Base-by-base conservation (phyloP, 2,113 vertebrate species). In the Vireo altiloquus region DNA sequence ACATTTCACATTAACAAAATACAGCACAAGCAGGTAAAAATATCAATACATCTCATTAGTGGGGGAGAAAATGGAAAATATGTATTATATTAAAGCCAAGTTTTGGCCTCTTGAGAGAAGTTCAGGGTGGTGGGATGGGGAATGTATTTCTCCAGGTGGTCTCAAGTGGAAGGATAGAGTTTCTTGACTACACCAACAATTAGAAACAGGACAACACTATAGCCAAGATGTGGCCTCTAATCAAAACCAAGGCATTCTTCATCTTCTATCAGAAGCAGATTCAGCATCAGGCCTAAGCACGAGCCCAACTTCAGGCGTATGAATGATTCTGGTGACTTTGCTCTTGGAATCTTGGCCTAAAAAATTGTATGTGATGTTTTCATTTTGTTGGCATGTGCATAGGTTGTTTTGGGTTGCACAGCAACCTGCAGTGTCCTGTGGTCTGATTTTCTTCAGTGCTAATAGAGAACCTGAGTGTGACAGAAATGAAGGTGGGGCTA, bases 1-100 rank as follows among this genome's bases (percentile, higher is more conserved):
- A 96, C 37, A 28, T 42, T 95, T 88, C 69, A 68, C 79, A 90
- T 92, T 96, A 95, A 88, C 71, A 84, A 95, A 96, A 88, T 50
- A 66, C 50, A 82, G 66, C 9, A 20, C 12, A 5, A 25, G 60
- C 81, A 95, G 86, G 83, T 95, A 92, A 95, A 94, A 96, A 94
- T 91, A 94, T 82, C 71, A 85, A 40, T 94, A 52, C 35, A 49
- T n/a, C 96, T 96, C 90, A 90, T 94, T 94, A 77, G 40, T 10
- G 6, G 22, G 40, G 31, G 12, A 25, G 4, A 13, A 28, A 44
- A 90, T 75, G 82, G 92, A 94, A 96, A 96, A 80, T 81, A 93
- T 70, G 64, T 89, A 79, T 91, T 86, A 14, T 71, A 86, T 95
- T 94, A 91, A 92, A 92, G 79, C 88, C 76, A 93, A 96, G 71